Conservation (phyloP, 2,797 vertebrate species). For the Macrochelys suwanniensis region DNA sequence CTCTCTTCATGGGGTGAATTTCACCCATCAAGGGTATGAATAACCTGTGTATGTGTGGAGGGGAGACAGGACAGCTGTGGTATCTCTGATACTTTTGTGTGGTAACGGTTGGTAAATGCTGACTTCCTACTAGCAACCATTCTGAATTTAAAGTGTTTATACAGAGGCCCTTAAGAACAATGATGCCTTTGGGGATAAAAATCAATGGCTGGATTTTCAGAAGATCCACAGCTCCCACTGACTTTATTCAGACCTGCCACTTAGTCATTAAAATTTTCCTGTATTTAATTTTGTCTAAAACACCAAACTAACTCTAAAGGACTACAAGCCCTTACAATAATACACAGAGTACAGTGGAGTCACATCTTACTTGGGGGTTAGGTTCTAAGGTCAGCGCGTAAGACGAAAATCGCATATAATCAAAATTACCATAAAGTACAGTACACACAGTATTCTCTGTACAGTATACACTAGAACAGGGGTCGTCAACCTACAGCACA, state of each 20-base stretch:
- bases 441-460: too few species aligned
- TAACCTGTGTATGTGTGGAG: constrained; percentile 58
- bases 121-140: constrained; percentile 62
- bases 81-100: constrained; percentile 36
- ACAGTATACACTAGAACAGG: too few species aligned
- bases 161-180: constrained; percentile 63
- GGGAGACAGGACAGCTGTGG: constrained; percentile 36
- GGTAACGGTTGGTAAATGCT: constrained; percentile 64
- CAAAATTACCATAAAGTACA: too few species aligned
- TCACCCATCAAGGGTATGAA: constrained; percentile 66
- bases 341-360: neutral
- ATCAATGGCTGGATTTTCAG: constrained; percentile 57
- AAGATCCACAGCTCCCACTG: neutral
- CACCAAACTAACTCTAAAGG: neutral
- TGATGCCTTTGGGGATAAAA: constrained; percentile 66
- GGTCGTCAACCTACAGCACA: too few species aligned
- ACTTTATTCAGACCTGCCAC: neutral
- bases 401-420: too few species aligned
- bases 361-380: too few species aligned
- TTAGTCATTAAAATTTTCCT: constrained; percentile 40
- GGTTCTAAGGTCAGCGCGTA: too few species aligned
- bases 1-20: constrained; percentile 61
- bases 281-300: neutral
- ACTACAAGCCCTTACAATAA: neutral
- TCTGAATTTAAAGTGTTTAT: constrained; percentile 74